Evolutionary conservation across 1,140 invertebrate species (phyloP).

Genomic region (Trachelipus rathkii): DNA sequence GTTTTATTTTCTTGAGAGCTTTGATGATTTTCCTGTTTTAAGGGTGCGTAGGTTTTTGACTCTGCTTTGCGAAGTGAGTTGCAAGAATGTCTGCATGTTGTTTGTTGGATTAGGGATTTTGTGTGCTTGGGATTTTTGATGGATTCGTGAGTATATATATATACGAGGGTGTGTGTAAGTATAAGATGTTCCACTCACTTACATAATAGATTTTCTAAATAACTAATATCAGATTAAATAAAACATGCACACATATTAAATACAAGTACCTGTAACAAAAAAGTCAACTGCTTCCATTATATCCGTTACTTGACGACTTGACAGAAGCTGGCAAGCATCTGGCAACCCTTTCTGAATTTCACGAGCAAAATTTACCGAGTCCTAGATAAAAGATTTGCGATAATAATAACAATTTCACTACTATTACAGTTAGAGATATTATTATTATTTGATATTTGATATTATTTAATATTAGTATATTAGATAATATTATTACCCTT

Average conservation of each 20-base stretch:
- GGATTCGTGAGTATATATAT: too few relatives aligned
- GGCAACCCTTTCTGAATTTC: constrained; percentile 66
- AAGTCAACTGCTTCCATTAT: constrained; percentile 79
- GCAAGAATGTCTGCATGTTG: too few relatives aligned
- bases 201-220: neutral
- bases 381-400: constrained; percentile 54
- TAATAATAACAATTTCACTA: neutral
- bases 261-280: constrained; percentile 59
- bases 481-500: constrained; percentile 3
- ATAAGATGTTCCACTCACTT: too few relatives aligned
- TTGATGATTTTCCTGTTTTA: too few relatives aligned
- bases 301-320: constrained; percentile 69
- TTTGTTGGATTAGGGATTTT: too few relatives aligned
- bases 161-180: too few relatives aligned
- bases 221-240: neutral
- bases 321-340: constrained; percentile 64
- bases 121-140: too few relatives aligned
- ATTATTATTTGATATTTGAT: neutral
- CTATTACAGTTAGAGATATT: neutral
- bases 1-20: too few relatives aligned
- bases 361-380: constrained; percentile 61
- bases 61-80: too few relatives aligned
- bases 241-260: neutral
- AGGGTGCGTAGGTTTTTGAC: too few relatives aligned
- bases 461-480: too few relatives aligned